phyloP scores from a whole-genome alignment of 2,113 vertebrate species.

The Apodemus speciosus region DNA sequence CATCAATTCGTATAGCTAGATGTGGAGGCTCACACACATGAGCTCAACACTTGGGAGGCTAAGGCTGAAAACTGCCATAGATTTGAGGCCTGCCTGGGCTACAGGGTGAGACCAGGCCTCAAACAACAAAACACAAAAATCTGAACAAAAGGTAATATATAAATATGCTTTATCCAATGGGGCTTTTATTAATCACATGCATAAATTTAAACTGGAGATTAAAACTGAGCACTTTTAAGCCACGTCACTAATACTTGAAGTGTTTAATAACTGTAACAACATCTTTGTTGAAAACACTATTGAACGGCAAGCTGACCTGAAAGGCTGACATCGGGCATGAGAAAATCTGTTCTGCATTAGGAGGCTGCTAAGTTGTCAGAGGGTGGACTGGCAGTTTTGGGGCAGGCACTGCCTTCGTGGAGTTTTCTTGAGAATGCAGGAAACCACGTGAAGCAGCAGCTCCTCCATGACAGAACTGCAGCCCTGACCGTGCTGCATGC shows the following conservation, averaged over 20 bases:
- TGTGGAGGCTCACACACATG: background rate
- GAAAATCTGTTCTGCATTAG: background rate
- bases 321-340: background rate
- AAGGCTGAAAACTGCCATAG: background rate
- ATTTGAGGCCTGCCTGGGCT: background rate
- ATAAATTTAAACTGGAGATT: conserved; percentile 37
- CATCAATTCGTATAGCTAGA: too few relatives aligned
- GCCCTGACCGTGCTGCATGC: background rate
- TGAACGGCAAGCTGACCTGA: background rate
- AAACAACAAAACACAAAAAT: background rate
- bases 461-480: background rate
- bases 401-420: background rate
- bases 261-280: background rate
- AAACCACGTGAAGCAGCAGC: background rate
- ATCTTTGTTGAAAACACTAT: background rate
- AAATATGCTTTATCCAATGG: background rate
- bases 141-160: background rate
- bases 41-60: background rate
- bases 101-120: background rate
- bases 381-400: background rate
- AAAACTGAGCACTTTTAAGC: conserved; percentile 30
- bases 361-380: conserved; percentile 14
- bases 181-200: background rate
- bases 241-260: background rate
- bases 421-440: conserved; percentile 6